phyloP scores from a whole-genome alignment of 2,113 vertebrate species.

The Felis chaus region DNA sequence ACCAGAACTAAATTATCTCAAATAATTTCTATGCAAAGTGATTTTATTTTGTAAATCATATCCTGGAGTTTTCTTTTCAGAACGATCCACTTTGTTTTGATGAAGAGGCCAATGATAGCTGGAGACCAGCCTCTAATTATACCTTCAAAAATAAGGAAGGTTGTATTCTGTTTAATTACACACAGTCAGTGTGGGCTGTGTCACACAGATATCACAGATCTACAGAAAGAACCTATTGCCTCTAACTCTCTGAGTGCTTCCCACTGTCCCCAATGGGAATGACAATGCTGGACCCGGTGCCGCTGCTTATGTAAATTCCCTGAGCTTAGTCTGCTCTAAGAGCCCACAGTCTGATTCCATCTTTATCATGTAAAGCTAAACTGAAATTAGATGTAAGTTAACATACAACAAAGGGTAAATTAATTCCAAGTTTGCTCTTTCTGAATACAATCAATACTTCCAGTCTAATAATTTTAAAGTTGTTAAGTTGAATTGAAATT shows the following conservation, averaged over 20 bases:
- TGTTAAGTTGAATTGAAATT: background rate
- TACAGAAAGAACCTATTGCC: background rate
- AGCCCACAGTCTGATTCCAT: background rate
- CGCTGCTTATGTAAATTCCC: background rate
- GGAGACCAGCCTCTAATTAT: background rate
- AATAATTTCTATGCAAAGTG: background rate
- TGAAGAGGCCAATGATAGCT: background rate
- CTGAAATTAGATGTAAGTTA: background rate
- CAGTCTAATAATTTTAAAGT: background rate
- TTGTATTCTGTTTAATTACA: background rate
- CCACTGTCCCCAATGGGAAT: background rate
- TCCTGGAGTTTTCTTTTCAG: background rate
- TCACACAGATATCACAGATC: background rate
- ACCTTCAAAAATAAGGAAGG: background rate
- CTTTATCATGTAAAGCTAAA: background rate
- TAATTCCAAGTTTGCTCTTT: background rate
- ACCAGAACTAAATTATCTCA: background rate
- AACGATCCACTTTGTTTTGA: background rate
- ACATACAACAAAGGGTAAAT: background rate
- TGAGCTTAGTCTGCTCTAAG: background rate
- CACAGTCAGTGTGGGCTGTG: background rate
- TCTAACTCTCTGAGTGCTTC: background rate
- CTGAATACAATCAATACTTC: background rate
- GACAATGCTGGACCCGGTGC: background rate
- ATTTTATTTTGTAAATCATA: conserved; percentile 1